Evolutionary conservation across 2,797 vertebrate genomes (phyloP), one percentile per base, ranked within the genome.

Genomic region (Rhabdomys pumilio): DNA sequence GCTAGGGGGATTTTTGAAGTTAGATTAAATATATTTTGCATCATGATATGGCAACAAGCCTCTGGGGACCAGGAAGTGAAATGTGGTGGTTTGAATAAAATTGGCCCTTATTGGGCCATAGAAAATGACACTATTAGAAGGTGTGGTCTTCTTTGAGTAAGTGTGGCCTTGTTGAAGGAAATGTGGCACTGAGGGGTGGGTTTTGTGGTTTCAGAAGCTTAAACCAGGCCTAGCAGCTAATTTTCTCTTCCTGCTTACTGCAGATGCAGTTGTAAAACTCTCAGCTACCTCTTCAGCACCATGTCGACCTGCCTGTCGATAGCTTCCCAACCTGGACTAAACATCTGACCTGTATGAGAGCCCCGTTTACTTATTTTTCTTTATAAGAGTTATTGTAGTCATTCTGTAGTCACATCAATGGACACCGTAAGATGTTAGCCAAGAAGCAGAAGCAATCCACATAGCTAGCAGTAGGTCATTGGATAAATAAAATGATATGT

Each of bases 391-490:
- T 76, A 12, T 24, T 44, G 12, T 47, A 26, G 44, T 47, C 73
- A 75, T 76, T 24, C 41, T 29, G 24, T 76, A 13, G 22, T 47
- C 38, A 47, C 10, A 76, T 2, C 12, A 76, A 14, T 26, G 29
- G 73, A 44, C n/a, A 76, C 22, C 24, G 13, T 44, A 76, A 76
- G 22, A 75, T 22, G 11, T 5, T 22, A 81, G 13, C 3, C 14
- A 38, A 91, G n/a, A 77, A 6, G 6, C 34, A 17, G 24, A 82
- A 41, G 31, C 10, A 50, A 63, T 2, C 1, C 5, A 69, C 2
- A 1, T 0, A 17, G 31, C 5, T 19, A 69, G 26, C 5, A 20
- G 15, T 1, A 26, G 34, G 10, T 55, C 5, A 10, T 19, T 47
- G 3, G 55, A 13, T 63, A 7, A n/a, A 53, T 38, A 19, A 22